Evolutionary conservation across 2,888 invertebrate species (phyloP), one percentile per base, ranked within the genome.

Genomic region (Serrognathus titanus): DNA sequence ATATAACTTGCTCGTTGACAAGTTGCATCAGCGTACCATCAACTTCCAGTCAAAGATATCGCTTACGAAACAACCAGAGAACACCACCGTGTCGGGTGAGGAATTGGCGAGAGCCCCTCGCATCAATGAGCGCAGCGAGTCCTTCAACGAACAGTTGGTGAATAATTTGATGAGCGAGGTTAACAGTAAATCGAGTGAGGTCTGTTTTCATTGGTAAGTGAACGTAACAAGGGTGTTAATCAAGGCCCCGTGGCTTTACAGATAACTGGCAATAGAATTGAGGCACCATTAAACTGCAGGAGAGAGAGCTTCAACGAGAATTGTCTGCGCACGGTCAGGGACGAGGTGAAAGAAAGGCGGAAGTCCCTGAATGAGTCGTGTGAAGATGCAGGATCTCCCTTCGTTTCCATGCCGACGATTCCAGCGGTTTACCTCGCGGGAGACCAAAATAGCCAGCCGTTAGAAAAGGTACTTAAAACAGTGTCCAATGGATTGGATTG

Each of bases 1-100:
- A 68, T 97, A 97, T 76, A 92, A 94, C 76, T 81, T 97, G 62
- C 82, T 97, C 45, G 84, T 90, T 71, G 95, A 96, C 76, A 91
- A 91, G 72, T 72, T 92, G 58, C 82, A 83, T 68, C 80, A 82
- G 68, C 77, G 80, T 53, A 78, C 78, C 16, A 73, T 78, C 45
- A 76, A 75, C 59, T 74, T 84, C 70, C 83, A 84, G 59, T 81
- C 83, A 46, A 77, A 75, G 31, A 55, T 55, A 16, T 51, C 49
- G 10, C 50, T 53, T n/a, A 51, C 51, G n/a, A 10, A 31, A 6
- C 37, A 39, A 5, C 13, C 24, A 38, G 6, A 13, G 11, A 53
- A 51, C 16, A 4, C 8, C 38, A 4, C 35, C 41, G 3, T 38
- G 16, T 2, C 51, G 10, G 20, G 10, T 10, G 12, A 53, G 50